Conservation (phyloP, 1,140 invertebrate genomes). For the Nymphalis io region DNA sequence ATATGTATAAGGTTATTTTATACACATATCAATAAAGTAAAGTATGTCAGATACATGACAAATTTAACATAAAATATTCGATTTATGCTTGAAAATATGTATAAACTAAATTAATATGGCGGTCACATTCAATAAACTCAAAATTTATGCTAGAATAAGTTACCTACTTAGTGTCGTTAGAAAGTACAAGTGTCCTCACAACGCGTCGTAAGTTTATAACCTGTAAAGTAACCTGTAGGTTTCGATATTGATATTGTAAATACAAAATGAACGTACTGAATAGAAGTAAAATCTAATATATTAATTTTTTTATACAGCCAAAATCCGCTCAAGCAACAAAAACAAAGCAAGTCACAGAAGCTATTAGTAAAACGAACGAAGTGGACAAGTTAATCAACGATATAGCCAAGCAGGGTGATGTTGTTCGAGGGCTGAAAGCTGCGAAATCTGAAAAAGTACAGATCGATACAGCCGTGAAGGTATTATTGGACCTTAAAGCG, state of each 20-base stretch:
- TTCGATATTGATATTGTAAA: too few relatives aligned
- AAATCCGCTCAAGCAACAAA: constrained; percentile 49
- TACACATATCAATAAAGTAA: too few relatives aligned
- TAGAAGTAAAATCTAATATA: background rate
- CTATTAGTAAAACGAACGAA: constrained; percentile 20
- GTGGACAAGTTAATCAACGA: constrained; percentile 54
- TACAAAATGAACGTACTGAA: too few relatives aligned
- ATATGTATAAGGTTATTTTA: too few relatives aligned
- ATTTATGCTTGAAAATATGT: too few relatives aligned
- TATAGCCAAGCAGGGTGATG: constrained; percentile 85
- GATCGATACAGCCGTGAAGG: constrained; percentile 85
- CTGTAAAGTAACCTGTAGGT: too few relatives aligned
- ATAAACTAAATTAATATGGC: background rate
- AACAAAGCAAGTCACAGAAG: constrained; percentile 38
- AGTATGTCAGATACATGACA: too few relatives aligned
- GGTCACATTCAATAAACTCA: too few relatives aligned
- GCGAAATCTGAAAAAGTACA: constrained; percentile 81
- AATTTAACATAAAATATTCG: background rate
- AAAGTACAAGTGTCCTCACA: too few relatives aligned
- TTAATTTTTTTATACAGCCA: constrained; percentile 50
- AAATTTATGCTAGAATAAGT: too few relatives aligned
- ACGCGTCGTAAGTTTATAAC: too few relatives aligned
- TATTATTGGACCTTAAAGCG: constrained; percentile 84
- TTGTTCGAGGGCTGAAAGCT: constrained; percentile 85
- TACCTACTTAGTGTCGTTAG: too few relatives aligned